phyloP scores from a whole-genome alignment of 1,140 invertebrate species.

The Neuroterus valhalla region DNA sequence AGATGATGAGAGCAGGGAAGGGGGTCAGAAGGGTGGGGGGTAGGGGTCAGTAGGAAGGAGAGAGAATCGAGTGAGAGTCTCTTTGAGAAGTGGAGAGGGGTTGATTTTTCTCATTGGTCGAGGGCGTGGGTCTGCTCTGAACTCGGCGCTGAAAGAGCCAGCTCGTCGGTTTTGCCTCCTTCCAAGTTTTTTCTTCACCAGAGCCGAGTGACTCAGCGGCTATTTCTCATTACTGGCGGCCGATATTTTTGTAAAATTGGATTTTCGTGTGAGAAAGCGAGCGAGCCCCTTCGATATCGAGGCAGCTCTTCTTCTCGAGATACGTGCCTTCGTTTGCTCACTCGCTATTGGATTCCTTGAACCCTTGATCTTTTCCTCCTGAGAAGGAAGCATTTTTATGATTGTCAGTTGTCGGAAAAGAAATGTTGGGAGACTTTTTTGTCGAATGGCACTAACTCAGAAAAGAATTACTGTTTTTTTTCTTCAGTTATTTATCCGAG shows the following conservation, averaged over 20 bases:
- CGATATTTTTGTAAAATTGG: conserved; percentile 66
- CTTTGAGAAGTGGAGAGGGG: conserved; percentile 34
- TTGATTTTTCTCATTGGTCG: conserved; percentile 53
- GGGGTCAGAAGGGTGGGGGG: background rate
- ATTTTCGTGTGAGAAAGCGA: conserved; percentile 61
- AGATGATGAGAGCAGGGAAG: background rate
- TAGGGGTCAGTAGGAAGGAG: too few species aligned
- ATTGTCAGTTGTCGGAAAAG: too few species aligned
- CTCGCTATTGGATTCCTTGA: too few species aligned
- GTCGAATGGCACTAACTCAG: too few species aligned
- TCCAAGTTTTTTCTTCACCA: conserved; percentile 47
- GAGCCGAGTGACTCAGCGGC: conserved; percentile 53
- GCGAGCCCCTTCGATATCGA: too few species aligned
- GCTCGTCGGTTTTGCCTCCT: conserved; percentile 49
- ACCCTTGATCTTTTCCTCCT: too few species aligned
- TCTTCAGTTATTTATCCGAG: too few species aligned
- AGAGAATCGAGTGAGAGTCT: background rate
- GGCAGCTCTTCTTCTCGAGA: background rate
- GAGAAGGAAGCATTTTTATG: too few species aligned
- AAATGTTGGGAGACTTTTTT: too few species aligned
- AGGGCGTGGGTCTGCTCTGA: conserved; percentile 10
- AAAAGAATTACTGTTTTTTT: too few species aligned
- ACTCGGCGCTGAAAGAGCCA: conserved; percentile 35
- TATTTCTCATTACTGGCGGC: conserved; percentile 61
- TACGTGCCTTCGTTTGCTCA: too few species aligned